Evolutionary conservation across 37 sponge, comb jelly and placozoan genomes (phyloP), one percentile per base, ranked within the genome.

Genomic region (Ephydatia muelleri): DNA sequence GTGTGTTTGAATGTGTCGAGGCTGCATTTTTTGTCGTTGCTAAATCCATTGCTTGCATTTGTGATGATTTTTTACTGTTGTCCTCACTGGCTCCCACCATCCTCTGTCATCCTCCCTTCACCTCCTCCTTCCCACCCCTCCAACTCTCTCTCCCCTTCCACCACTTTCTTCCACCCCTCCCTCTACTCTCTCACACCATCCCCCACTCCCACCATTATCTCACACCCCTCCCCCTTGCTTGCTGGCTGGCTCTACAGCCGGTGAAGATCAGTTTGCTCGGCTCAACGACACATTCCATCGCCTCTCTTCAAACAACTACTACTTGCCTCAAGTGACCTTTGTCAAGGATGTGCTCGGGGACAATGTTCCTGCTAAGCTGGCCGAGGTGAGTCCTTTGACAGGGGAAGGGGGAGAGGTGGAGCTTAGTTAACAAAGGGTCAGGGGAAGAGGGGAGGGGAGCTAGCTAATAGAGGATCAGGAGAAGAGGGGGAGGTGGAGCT

Each of bases 301-400:
- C 2, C 57, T 71, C 69, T 78, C 85, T 14, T 65, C 94, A 11
- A 78, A 70, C 39, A 88, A 39, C 39, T 88, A 91, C 27, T 76
- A 83, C 64, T 86, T 95, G 2, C 86, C 94, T 19, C 85, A 90
- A 38, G 79, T 64, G 32, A 89, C 94, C 38, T 95, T 95, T 81
- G 31, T 83, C 39, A 40, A 88, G 29, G 96, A 95, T 78, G 81
- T 95, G 16, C 80, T 95, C 16, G 94, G 91, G 1, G 94, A 95
- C 26, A 39, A 80, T 4, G 85, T 95, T 16, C 96, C 96, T 0
- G 16, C 80, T 16, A 92, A 90, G 67, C 76, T 95, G 14, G 81
- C 96, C 21, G 96, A 95, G 83, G 96, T 95, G 69, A 66, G 85
- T 25, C 26, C 5, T 1, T 30, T 32, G 25, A 76, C 69, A 35